Evolutionary conservation across 2,888 invertebrate genomes (phyloP), one percentile per base, ranked within the genome.

Genomic region (Subacronicta megacephala): DNA sequence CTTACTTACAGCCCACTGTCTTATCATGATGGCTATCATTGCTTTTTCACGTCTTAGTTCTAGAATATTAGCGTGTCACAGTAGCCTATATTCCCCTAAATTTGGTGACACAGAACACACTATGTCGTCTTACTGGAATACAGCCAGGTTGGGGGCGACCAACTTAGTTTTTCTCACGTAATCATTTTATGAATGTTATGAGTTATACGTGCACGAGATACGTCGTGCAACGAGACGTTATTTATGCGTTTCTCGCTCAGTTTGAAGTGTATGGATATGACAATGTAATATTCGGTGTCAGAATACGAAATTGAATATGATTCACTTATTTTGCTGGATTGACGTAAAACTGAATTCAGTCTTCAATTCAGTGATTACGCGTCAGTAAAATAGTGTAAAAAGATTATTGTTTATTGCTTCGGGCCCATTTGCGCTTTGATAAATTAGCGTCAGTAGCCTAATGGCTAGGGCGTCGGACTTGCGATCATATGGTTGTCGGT

Each of bases 171-270:
- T 84, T 84, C 84, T 83, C 87, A 87, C 85, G 85, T 89, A 89
- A 89, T 89, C 84, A 87, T 87, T 89, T 88, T 84, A 87, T 85
- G 85, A 84, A 88, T 83, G 82, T 85, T 87, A 85, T 83, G 83
- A 88, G 83, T 77, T 82, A 83, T 86, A 87, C 82, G 85, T 85
- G 82, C 80, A 71, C 72, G 16, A 81, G 82, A 83, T 84, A 80
- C 77, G 76, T 78, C 80, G 80, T 77, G 79, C 71, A 78, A 73
- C 80, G 74, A 77, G 75, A 71, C 72, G 71, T 77, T 83, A 82
- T 87, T 83, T 84, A 86, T 81, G 80, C 67, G 62, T 75, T 77
- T 74, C 63, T 72, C 65, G 41, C 29, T 46, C 49, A 16, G 65
- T 53, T 58, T 42, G 51, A 65, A 60, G 38, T 37, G 29, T 62